These are phyloP conservation scores for Hippoglossus hippoglossus DNA, from an alignment of 2,797 vertebrate species.

Conservation along the genomic window DNA sequence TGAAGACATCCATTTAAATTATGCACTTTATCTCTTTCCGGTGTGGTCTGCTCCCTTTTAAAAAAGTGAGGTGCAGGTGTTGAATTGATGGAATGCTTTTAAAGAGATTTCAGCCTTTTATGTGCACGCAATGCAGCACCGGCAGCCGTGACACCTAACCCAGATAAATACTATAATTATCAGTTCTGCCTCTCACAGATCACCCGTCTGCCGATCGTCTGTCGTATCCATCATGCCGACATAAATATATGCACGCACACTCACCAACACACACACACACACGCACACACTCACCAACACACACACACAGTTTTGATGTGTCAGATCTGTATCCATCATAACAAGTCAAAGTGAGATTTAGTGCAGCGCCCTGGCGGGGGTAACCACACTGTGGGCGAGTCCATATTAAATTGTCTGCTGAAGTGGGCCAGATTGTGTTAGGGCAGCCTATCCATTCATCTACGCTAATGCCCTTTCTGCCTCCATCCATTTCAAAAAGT, in stretches of 20 bases:
- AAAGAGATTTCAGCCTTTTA: slow-evolving; percentile 67
- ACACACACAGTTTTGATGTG: slow-evolving; percentile 48
- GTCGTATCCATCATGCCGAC: slow-evolving; percentile 71
- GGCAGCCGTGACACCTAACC: slow-evolving; percentile 75
- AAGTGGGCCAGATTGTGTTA: slow-evolving; percentile 81
- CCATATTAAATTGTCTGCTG: slow-evolving; percentile 78
- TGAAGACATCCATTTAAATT: slow-evolving; percentile 48
- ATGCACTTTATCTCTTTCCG: slow-evolving; percentile 45
- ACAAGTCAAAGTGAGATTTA: slow-evolving; percentile 80
- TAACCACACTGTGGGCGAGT: slow-evolving; percentile 70
- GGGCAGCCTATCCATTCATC: slow-evolving; percentile 74
- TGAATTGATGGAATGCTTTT: slow-evolving; percentile 63
- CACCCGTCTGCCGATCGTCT: slow-evolving; percentile 67
- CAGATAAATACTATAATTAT: slow-evolving; percentile 82
- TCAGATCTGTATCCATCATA: slow-evolving; percentile 74
- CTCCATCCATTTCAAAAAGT: slow-evolving; percentile 59
- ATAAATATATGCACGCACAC: slow-evolving; percentile 50
- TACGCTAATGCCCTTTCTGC: slow-evolving; percentile 71
- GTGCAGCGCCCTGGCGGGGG: slow-evolving; percentile 49
- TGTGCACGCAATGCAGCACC: slow-evolving; percentile 65
- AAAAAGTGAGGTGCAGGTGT: slow-evolving; percentile 61
- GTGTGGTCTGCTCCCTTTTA: slow-evolving; percentile 31
- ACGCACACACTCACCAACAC: slow-evolving; percentile 21
- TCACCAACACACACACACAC: slow-evolving; percentile 27
- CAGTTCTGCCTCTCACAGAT: slow-evolving; percentile 71